phyloP scores from a whole-genome alignment of 35 echinoderm and acorn worm species.

The Apostichopus californicus region DNA sequence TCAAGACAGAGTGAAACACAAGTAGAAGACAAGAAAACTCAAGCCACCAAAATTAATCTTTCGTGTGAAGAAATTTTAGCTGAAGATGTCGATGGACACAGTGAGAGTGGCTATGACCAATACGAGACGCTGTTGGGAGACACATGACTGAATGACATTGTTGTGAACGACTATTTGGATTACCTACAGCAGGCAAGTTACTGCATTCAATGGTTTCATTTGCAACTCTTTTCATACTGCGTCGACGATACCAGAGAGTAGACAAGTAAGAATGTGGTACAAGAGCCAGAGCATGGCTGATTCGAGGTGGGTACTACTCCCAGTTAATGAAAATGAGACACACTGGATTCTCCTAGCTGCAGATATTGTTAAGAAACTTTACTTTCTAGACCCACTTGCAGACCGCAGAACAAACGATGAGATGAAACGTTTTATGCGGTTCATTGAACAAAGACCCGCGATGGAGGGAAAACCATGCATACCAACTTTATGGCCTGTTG shows the following conservation, averaged over 20 bases:
- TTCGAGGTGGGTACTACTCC: conserved; percentile 7
- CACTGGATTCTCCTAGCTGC: conserved; percentile 26
- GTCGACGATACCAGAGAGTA: background rate
- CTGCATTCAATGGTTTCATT: background rate
- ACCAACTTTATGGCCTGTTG: background rate
- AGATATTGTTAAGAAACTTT: background rate
- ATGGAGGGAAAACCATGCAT: background rate
- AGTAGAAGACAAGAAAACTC: too few relatives aligned
- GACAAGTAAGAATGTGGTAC: conserved; percentile 12
- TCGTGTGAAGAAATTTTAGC: too few relatives aligned
- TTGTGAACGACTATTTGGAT: conserved; percentile 1
- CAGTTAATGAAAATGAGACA: background rate
- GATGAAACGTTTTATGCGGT: conserved; percentile 15
- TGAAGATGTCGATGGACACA: too few relatives aligned
- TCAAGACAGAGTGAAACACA: too few relatives aligned
- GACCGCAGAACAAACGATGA: background rate
- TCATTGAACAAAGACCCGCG: background rate
- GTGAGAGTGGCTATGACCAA: background rate
- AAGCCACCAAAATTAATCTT: too few relatives aligned
- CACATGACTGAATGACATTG: background rate
- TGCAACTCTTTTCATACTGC: conserved; percentile 13
- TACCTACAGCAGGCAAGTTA: background rate
- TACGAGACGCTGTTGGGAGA: background rate
- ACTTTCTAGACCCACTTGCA: background rate
- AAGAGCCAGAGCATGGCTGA: background rate